These are phyloP conservation scores for Monoplex corrugatus DNA, from an alignment of 2,888 invertebrate genomes.

Conservation along the genomic window DNA sequence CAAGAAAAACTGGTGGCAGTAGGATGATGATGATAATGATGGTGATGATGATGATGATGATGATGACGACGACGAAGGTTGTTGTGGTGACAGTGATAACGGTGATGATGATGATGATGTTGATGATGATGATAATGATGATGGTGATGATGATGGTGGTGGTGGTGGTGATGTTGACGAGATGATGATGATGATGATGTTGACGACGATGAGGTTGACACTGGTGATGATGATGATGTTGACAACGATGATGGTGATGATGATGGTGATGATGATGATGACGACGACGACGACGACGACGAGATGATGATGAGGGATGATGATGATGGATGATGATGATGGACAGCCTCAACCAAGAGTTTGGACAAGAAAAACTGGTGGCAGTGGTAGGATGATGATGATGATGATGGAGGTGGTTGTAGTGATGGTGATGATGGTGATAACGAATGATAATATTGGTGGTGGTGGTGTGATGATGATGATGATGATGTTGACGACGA, in stretches of 20 bases:
- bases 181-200: conserved; percentile 23
- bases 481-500: not conserved
- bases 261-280: conserved; percentile 6
- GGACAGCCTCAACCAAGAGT: not conserved
- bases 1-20: not conserved
- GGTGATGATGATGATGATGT: not conserved
- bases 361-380: no score
- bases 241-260: not conserved
- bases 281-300: conserved; percentile 17
- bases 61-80: not conserved
- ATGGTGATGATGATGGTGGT: conserved; percentile 15
- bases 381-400: not conserved
- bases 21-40: not conserved
- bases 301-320: conserved; percentile 27
- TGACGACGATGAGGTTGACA: not conserved
- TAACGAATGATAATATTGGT: not conserved
- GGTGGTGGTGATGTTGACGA: conserved; percentile 24
- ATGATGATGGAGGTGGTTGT: not conserved
- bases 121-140: conserved; percentile 14
- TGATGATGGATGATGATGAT: conserved; percentile 36
- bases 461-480: not conserved
- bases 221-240: not conserved
- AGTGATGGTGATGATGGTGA: not conserved
- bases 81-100: no score
- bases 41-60: not conserved